Conservation (phyloP, 1,140 invertebrate species). For the Drosophila sturtevanti region DNA sequence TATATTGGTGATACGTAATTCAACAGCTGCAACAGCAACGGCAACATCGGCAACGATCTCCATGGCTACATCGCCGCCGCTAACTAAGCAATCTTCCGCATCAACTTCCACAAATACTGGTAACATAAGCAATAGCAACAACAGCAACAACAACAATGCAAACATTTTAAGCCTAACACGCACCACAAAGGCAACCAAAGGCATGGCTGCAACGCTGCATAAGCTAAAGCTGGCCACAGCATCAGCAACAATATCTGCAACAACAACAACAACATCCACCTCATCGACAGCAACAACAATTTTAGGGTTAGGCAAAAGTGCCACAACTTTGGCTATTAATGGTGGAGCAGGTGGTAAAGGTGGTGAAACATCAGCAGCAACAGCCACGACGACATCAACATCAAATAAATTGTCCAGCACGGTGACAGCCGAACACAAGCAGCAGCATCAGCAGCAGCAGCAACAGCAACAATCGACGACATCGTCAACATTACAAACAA, state of each 20-base stretch:
- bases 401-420: slow-evolving; percentile 71
- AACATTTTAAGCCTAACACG: slow-evolving; percentile 68
- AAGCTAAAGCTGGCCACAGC: slow-evolving; percentile 56
- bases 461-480: slow-evolving; percentile 46
- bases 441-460: slow-evolving; percentile 45
- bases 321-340: slow-evolving; percentile 61
- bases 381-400: slow-evolving; percentile 37
- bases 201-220: slow-evolving; percentile 57
- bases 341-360: slow-evolving; percentile 22
- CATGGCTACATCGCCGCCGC: slow-evolving; percentile 35
- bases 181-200: slow-evolving; percentile 53
- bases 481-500: slow-evolving; percentile 49
- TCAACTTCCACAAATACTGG: slow-evolving; percentile 19
- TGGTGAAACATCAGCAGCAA: slow-evolving; percentile 19
- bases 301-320: slow-evolving; percentile 62
- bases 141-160: slow-evolving; percentile 17
- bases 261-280: slow-evolving; percentile 20
- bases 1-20: slow-evolving; percentile 80
- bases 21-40: slow-evolving; percentile 26
- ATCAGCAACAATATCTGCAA: slow-evolving; percentile 13
- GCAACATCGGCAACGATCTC: slow-evolving; percentile 14
- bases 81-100: slow-evolving; percentile 3
- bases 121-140: slow-evolving; percentile 15
- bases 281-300: slow-evolving; percentile 57
- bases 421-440: slow-evolving; percentile 56